Conservation (phyloP, 2,113 vertebrate genomes). For the Leucopsar rothschildi region DNA sequence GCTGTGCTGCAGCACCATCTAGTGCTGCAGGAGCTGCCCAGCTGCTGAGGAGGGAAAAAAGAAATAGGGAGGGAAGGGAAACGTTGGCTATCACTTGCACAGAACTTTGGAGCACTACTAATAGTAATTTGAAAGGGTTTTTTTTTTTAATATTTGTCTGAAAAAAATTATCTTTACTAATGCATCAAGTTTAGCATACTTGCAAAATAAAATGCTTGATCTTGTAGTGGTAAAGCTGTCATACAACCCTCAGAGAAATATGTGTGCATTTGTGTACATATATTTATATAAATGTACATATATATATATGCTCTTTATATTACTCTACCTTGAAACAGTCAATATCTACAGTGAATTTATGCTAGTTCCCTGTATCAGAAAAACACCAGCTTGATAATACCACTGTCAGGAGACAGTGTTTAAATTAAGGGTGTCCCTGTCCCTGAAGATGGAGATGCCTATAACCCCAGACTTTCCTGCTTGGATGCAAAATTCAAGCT, state of each 20-base stretch:
- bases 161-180: background rate
- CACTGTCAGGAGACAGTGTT: background rate
- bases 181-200: background rate
- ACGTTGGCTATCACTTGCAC: background rate
- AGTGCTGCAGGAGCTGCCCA: background rate
- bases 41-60: background rate
- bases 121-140: accelerated
- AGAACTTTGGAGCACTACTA: background rate
- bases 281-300: background rate
- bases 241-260: background rate
- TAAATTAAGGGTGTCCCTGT: background rate
- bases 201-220: background rate
- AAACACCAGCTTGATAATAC: background rate
- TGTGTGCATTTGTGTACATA: background rate
- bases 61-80: accelerated
- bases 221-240: background rate
- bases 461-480: background rate
- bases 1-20: conserved; percentile 70
- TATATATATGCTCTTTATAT: background rate
- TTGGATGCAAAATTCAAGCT: background rate
- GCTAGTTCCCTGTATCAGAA: background rate
- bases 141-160: background rate
- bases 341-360: background rate
- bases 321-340: background rate
- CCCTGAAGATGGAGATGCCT: background rate